These are phyloP conservation scores for Sebastes fasciatus DNA, from an alignment of 2,113 vertebrate genomes.

Conservation along the genomic window DNA sequence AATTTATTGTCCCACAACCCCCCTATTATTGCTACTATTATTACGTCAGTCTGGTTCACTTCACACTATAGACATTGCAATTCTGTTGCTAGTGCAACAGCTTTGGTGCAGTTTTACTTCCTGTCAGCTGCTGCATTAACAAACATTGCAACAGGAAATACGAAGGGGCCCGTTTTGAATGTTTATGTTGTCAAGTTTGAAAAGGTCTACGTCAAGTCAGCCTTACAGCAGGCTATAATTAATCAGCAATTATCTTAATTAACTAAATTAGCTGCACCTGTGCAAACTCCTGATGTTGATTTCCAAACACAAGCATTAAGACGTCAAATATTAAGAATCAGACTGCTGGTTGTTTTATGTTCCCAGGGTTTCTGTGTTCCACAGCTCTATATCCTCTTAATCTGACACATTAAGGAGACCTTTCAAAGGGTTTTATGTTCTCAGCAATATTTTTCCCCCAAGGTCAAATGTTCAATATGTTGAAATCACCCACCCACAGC, in stretches of 20 bases:
- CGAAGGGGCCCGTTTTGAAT: too few relatives aligned
- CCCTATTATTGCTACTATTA: not conserved
- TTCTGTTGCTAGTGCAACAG: too few relatives aligned
- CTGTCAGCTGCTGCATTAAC: too few relatives aligned
- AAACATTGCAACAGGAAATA: too few relatives aligned
- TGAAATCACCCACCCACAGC: not conserved
- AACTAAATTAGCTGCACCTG: slow-evolving; percentile 22
- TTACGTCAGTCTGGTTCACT: slow-evolving; percentile 12
- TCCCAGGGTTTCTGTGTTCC: not conserved
- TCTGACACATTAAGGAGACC: too few relatives aligned
- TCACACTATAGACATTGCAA: not conserved
- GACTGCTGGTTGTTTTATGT: not conserved
- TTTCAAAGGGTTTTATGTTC: not conserved
- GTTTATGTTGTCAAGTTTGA: too few relatives aligned
- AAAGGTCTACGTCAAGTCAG: not conserved
- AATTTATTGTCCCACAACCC: slow-evolving; percentile 5
- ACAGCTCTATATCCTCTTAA: not conserved
- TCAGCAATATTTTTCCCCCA: not conserved
- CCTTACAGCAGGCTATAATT: slow-evolving; percentile 9
- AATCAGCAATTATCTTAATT: slow-evolving; percentile 14
- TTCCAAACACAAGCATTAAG: not conserved
- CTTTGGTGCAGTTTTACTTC: too few relatives aligned
- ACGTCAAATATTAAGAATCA: slow-evolving; percentile 6
- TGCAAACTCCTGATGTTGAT: slow-evolving; percentile 12
- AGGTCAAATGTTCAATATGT: not conserved